Evolutionary conservation across 92 coral and sea anemone genomes (phyloP).

Genomic region (Micromussa lordhowensis): DNA sequence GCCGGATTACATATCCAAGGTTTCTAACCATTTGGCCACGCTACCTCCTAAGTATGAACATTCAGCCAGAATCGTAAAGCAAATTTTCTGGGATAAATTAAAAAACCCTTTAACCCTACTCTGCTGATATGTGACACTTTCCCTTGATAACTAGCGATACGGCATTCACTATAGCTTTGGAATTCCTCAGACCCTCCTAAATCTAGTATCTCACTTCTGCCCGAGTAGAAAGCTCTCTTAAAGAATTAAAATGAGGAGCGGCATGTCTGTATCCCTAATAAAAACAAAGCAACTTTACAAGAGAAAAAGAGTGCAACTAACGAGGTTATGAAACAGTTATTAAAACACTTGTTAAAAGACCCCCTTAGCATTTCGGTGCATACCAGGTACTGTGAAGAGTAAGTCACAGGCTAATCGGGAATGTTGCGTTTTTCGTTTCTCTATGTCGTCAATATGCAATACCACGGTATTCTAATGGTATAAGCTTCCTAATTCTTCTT

Average conservation of each 20-base stretch:
- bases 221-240: background rate
- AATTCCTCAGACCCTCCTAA: background rate
- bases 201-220: background rate
- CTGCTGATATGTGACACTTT: background rate
- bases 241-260: background rate
- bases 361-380: too few relatives aligned
- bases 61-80: background rate
- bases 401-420: slow-evolving; percentile 1
- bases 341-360: background rate
- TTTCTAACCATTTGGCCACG: too few relatives aligned
- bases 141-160: background rate
- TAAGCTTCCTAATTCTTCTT: background rate
- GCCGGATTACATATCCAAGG: too few relatives aligned
- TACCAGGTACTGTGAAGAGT: background rate
- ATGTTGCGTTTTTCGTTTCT: background rate
- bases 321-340: background rate
- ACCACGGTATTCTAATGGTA: background rate
- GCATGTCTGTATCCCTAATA: background rate
- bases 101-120: background rate
- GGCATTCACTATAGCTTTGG: background rate
- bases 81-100: background rate
- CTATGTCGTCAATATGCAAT: background rate
- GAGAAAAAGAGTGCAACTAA: background rate
- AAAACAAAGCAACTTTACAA: background rate
- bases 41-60: too few relatives aligned